These are phyloP conservation scores for Amphiprion percula DNA, from an alignment of 2,113 vertebrate genomes.

Conservation along the genomic window DNA sequence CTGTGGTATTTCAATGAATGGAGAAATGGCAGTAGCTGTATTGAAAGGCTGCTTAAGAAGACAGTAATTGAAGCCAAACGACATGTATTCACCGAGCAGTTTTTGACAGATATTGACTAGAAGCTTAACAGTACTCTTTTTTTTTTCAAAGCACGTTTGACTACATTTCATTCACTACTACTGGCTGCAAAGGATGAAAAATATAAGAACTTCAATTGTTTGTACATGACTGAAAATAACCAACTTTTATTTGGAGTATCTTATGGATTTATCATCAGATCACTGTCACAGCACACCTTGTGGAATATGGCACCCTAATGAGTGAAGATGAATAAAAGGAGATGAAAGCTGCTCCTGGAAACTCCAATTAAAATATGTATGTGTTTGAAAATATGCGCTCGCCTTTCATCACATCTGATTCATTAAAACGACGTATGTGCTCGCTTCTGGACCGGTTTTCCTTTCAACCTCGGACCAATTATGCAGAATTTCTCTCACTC, in stretches of 20 bases:
- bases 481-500: constrained; percentile 33
- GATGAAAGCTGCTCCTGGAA: constrained; percentile 65
- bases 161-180: not conserved
- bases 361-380: constrained; percentile 79
- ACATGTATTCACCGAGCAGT: not conserved
- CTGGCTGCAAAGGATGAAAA: not conserved
- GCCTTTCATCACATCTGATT: constrained; percentile 77
- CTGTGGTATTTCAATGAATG: constrained; percentile 47
- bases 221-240: not conserved
- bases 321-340: constrained; percentile 43
- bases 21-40: constrained; percentile 19
- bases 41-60: constrained; percentile 30
- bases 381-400: constrained; percentile 69
- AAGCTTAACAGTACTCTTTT: not conserved
- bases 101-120: constrained; percentile 27
- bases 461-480: constrained; percentile 77
- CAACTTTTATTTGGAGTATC: not conserved
- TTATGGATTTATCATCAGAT: not conserved
- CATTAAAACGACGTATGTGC: constrained; percentile 69
- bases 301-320: constrained; percentile 35
- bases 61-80: constrained; percentile 41
- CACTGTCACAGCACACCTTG: constrained; percentile 36
- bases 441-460: constrained; percentile 58
- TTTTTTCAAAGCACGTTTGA: not conserved
- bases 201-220: not conserved